Percentiles rank a stretch among this genome's conserved stretches.
phyloP scores from a whole-genome alignment of 2,113 vertebrate species.

The Murina feae region DNA sequence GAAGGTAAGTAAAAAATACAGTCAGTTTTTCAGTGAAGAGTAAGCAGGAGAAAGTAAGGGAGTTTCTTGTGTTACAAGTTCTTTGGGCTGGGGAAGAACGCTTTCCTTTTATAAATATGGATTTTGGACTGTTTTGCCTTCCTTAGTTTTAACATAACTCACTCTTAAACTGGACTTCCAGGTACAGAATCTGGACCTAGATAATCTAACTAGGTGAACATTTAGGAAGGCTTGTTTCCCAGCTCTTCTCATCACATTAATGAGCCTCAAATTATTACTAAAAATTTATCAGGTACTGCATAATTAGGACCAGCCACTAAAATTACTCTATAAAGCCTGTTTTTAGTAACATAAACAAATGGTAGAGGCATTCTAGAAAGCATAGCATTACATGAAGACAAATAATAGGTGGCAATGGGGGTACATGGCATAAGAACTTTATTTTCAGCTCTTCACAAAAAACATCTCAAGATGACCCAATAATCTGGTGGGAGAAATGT shows the following conservation, averaged over 20 bases:
- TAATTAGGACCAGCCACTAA: background rate
- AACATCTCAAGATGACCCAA: background rate
- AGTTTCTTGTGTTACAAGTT: background rate
- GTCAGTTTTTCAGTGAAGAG: background rate
- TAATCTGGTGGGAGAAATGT: background rate
- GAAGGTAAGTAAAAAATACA: background rate
- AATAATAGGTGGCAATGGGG: background rate
- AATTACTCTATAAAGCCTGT: background rate
- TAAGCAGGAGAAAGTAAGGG: background rate
- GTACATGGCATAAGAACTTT: background rate
- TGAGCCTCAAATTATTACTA: background rate
- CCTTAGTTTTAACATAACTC: background rate
- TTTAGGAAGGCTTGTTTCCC: background rate
- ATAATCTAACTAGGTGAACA: background rate
- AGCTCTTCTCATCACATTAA: background rate
- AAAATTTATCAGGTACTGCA: background rate
- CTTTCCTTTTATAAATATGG: constrained; percentile 11
- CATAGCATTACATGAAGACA: background rate
- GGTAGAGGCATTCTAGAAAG: background rate
- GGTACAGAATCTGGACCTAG: background rate
- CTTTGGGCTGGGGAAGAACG: background rate
- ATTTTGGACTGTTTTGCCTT: constrained; percentile 1
- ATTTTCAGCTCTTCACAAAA: background rate
- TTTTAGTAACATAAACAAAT: constrained; percentile 25
- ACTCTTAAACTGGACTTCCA: background rate